Percentiles rank a stretch among this genome's conserved stretches.
Conservation (phyloP, 1,140 invertebrate genomes). For the Leptinotarsa texana region DNA sequence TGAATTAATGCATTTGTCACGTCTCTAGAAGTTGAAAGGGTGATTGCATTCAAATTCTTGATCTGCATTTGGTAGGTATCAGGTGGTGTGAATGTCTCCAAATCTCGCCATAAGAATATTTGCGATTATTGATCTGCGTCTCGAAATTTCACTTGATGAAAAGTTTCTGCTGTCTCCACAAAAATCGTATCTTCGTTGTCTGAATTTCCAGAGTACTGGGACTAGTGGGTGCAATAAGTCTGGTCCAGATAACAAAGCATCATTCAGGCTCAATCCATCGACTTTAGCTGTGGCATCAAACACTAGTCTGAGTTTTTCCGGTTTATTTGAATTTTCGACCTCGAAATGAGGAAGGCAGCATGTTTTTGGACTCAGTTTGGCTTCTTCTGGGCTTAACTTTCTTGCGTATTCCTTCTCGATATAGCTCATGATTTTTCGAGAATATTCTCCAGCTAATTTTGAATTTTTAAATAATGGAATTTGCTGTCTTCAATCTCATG, state of each 20-base stretch:
- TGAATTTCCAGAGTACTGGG: neutral
- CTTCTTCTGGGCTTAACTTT: neutral
- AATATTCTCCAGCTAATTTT: no score
- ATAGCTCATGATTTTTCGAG: neutral
- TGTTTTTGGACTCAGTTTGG: neutral
- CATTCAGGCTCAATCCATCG: neutral
- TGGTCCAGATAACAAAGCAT: neutral
- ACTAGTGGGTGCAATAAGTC: neutral
- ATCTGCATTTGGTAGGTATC: no score
- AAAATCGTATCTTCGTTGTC: neutral
- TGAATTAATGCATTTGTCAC: no score
- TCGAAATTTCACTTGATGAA: no score
- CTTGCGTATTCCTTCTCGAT: neutral
- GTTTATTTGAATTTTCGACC: neutral
- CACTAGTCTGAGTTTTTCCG: neutral
- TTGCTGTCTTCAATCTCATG: no score
- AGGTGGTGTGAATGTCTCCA: no score
- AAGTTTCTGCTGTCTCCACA: no score
- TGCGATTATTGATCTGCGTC: no score
- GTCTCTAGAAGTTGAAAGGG: no score
- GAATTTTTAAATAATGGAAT: no score
- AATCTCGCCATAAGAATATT: no score
- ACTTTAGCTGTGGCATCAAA: neutral
- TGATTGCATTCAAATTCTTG: no score
- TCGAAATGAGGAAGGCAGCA: neutral